These are phyloP conservation scores for Rhingia rostrata DNA, from an alignment of 2,888 invertebrate genomes.

Conservation along the genomic window DNA sequence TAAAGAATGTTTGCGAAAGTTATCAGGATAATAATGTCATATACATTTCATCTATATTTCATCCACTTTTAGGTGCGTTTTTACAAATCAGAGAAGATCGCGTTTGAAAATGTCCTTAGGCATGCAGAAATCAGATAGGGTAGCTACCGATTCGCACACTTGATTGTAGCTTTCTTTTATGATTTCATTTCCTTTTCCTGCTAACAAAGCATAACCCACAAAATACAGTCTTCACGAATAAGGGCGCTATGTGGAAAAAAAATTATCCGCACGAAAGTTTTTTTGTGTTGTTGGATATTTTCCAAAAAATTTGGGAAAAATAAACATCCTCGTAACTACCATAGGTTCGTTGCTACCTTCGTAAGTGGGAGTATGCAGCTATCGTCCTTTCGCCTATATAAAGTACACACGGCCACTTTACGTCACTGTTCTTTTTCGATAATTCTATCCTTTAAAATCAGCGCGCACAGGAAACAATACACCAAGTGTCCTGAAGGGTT, in stretches of 20 bases:
- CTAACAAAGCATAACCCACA: slow-evolving; percentile 25
- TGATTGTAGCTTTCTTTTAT: too few species aligned
- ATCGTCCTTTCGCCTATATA: neutral
- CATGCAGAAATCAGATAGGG: too few species aligned
- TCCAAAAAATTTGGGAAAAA: slow-evolving; percentile 59
- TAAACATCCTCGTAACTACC: slow-evolving; percentile 34
- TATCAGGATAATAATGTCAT: too few species aligned
- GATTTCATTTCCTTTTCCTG: slow-evolving; percentile 5
- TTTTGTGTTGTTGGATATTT: slow-evolving; percentile 32
- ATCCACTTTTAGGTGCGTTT: too few species aligned
- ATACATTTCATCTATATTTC: too few species aligned
- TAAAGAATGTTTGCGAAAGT: too few species aligned
- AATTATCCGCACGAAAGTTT: neutral
- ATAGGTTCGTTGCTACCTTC: slow-evolving; percentile 1
- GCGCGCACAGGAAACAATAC: slow-evolving; percentile 65
- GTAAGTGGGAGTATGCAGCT: neutral
- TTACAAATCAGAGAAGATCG: too few species aligned
- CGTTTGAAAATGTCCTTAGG: too few species aligned
- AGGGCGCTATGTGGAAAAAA: slow-evolving; percentile 5
- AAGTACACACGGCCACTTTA: slow-evolving; percentile 20
- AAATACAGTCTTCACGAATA: neutral
- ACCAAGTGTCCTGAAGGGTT: slow-evolving; percentile 11
- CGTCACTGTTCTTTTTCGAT: slow-evolving; percentile 41
- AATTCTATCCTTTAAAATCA: slow-evolving; percentile 58
- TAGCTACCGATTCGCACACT: too few species aligned